Base-by-base conservation (phyloP, 2,888 invertebrate species). In the Tipula confusa region DNA sequence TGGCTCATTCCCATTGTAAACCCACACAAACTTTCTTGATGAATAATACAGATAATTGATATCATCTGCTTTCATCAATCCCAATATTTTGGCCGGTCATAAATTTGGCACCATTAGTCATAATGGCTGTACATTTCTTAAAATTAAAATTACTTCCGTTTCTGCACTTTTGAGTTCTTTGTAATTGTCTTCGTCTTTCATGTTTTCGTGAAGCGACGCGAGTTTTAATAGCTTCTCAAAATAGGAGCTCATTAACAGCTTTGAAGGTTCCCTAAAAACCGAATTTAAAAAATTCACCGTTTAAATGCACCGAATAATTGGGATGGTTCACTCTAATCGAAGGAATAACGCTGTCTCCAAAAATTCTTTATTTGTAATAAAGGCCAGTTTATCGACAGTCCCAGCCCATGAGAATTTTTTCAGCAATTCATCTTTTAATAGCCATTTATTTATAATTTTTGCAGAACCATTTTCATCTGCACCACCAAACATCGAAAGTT, bases 81-180 rank as follows among this genome's bases (percentile, higher is more conserved):
- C 64, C 84, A 84, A 79, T 85, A 84, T n/a, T n/a, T 83, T 85
- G 83, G 18, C 85, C 85, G 82, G 84, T 84, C 85, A 84, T 85
- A 38, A 84, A 48, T 84, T 79, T 83, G 24, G 83, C 84, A 24
- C 84, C 84, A 83, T 84, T 84, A 81, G 84, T 84, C 29, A 85
- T 84, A 85, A 85, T 84, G 48, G 83, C 83, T 24, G 38, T 38
- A 18, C 36, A 38, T 82, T 82, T 82, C 18, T 82, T 33, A 82
- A 38, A 82, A 82, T 33, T 31, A 82, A n/a, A n/a, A 6, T 31
- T 15, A 33, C n/a, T 31, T 18, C 24, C 31, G 33, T 33, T 31
- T 24, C 36, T 31, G 11, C 38, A 82, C n/a, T 82, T 82, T 82
- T 82, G 36, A 82, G 38, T 82, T 38, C 82, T 18, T 82, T 33